Conservation (phyloP, 2,113 vertebrate species). For the Oxyruncus cristatus region DNA sequence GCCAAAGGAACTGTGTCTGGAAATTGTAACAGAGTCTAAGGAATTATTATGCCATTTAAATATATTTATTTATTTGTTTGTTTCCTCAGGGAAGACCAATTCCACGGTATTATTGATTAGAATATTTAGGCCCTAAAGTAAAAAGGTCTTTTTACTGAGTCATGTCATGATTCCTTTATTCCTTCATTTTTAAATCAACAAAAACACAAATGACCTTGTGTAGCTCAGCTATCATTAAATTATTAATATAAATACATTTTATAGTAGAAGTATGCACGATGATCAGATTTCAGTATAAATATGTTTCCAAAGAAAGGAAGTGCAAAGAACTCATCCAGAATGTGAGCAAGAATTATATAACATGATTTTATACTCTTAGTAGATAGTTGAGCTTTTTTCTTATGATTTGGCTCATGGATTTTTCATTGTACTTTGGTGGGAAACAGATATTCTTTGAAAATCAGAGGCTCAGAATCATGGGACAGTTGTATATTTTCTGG, state of each 20-base stretch:
- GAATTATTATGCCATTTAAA: not conserved
- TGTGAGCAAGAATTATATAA: not conserved
- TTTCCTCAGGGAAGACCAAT: not conserved
- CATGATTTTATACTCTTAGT: not conserved
- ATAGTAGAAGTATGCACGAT: not conserved
- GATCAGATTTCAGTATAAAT: not conserved
- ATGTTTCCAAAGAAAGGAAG: not conserved
- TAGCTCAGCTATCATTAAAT: not conserved
- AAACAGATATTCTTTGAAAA: not conserved
- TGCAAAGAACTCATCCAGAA: not conserved
- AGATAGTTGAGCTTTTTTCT: not conserved
- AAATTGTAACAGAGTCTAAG: not conserved
- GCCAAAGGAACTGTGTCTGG: not conserved
- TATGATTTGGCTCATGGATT: not conserved
- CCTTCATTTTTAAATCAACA: not conserved
- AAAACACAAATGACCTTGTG: not conserved
- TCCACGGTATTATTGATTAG: not conserved
- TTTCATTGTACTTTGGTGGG: not conserved
- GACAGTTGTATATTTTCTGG: not conserved
- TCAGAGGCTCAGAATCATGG: not conserved
- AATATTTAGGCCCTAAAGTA: not conserved
- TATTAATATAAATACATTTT: not conserved
- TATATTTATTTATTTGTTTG: not conserved
- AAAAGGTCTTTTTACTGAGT: not conserved
- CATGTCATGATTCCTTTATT: not conserved